Evolutionary conservation across 64 coral and sea anemone genomes (phyloP).

Genomic region (Stichodactyla mertensii): DNA sequence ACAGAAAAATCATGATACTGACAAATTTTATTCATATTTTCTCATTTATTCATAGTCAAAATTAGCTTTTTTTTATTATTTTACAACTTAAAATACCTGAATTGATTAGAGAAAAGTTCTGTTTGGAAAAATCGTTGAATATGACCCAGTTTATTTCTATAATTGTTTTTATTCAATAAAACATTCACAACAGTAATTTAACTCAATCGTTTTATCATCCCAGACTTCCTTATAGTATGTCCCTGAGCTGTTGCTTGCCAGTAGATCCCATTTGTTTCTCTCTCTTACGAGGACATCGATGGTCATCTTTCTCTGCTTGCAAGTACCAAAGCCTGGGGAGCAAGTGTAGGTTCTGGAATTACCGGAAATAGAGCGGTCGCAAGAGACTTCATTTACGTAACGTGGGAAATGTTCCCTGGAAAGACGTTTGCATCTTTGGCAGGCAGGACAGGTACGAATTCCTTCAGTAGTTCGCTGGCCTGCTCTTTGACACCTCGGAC

Average conservation of each 20-base stretch:
- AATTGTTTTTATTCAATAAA: background rate
- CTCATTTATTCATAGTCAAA: too few relatives aligned
- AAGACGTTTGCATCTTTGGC: slow-evolving; percentile 4
- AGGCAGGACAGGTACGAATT: slow-evolving; percentile 14
- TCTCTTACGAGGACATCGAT: slow-evolving; percentile 21
- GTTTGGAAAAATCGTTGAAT: too few relatives aligned
- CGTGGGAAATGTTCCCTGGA: background rate
- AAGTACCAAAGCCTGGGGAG: background rate
- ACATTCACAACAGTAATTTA: slow-evolving; percentile 46
- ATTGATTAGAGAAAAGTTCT: too few relatives aligned
- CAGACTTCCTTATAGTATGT: slow-evolving; percentile 7
- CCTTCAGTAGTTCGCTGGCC: background rate
- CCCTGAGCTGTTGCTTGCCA: background rate
- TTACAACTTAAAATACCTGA: too few relatives aligned
- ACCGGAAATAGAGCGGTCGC: background rate
- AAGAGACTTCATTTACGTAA: slow-evolving; percentile 30
- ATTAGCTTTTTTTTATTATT: too few relatives aligned
- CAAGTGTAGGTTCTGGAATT: background rate
- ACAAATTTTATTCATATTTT: too few relatives aligned
- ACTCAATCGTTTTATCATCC: background rate
- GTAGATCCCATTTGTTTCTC: background rate
- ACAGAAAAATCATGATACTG: too few relatives aligned
- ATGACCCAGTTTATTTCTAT: too few relatives aligned
- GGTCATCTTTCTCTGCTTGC: slow-evolving; percentile 9
- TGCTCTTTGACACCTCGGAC: too few relatives aligned